Conservation (phyloP, 2,113 vertebrate genomes). For the Cinclus mexicanus region DNA sequence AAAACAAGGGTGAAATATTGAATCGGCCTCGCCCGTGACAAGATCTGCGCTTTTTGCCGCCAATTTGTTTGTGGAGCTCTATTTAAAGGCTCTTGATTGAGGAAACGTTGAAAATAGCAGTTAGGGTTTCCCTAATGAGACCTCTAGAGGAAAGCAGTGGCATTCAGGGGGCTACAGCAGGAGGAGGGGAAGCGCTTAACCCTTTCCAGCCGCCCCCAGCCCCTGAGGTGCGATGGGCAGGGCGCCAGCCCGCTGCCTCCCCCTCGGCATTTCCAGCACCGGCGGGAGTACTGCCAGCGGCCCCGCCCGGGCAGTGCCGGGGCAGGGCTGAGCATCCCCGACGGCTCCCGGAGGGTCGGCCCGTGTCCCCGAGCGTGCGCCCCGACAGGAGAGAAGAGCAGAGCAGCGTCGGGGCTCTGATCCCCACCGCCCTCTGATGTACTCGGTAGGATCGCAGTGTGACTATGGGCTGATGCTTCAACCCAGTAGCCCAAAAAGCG, state of each 20-base stretch:
- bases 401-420: not conserved
- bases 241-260: not conserved
- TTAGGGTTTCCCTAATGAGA: conserved; percentile 83
- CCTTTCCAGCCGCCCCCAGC: conserved; percentile 53
- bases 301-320: not conserved
- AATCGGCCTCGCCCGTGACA: conserved; percentile 69
- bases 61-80: conserved; percentile 79
- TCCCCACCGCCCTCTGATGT: not conserved
- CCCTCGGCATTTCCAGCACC: not conserved
- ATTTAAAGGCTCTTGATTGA: conserved; percentile 83
- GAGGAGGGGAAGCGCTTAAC: conserved; percentile 69
- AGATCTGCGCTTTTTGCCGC: conserved; percentile 75
- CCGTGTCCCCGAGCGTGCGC: not conserved
- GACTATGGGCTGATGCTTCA: not conserved
- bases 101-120: conserved; percentile 82
- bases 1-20: conserved; percentile 79
- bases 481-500: not conserved
- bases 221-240: not conserved
- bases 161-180: conserved; percentile 56
- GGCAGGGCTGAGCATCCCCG: not conserved
- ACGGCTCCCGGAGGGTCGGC: not conserved
- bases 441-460: not conserved
- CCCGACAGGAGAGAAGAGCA: not conserved
- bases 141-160: conserved; percentile 77
- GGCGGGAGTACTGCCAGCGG: not conserved